Percentiles rank a stretch among this genome's conserved stretches.
Evolutionary conservation across 1,140 invertebrate species (phyloP).

Genomic region (Drosophila miranda): DNA sequence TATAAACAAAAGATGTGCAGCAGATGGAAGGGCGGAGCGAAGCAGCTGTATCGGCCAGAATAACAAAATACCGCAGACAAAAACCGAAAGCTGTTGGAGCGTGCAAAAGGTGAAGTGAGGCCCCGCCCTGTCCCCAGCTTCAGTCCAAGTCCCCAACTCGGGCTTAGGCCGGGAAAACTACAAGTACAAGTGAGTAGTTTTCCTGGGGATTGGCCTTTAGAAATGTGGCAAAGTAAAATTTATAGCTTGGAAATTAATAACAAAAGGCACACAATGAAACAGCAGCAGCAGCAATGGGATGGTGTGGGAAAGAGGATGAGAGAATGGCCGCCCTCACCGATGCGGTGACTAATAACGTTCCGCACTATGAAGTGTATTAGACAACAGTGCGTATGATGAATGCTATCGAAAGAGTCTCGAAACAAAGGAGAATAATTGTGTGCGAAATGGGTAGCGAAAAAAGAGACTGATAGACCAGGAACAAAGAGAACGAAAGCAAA

Average conservation of each 20-base stretch:
- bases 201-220: slow-evolving; percentile 62
- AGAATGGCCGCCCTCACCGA: slow-evolving; percentile 30
- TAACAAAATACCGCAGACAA: slow-evolving; percentile 66
- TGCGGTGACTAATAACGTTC: slow-evolving; percentile 44
- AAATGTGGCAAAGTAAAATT: slow-evolving; percentile 79
- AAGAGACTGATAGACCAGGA: background rate
- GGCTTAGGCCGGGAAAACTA: background rate
- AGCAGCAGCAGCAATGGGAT: slow-evolving; percentile 11
- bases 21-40: slow-evolving; percentile 45
- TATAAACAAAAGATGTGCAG: slow-evolving; percentile 78
- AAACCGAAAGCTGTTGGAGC: slow-evolving; percentile 65
- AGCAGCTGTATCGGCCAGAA: slow-evolving; percentile 60
- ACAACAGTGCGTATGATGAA: slow-evolving; percentile 50
- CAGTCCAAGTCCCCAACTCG: background rate
- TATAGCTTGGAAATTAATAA: slow-evolving; percentile 81
- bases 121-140: background rate
- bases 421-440: slow-evolving; percentile 38
- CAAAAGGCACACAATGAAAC: slow-evolving; percentile 73
- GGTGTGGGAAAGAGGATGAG: slow-evolving; percentile 41
- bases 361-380: slow-evolving; percentile 46
- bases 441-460: slow-evolving; percentile 6
- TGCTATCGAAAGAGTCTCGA: slow-evolving; percentile 35
- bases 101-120: slow-evolving; percentile 66
- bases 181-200: slow-evolving; percentile 52
- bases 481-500: background rate